phyloP scores from a whole-genome alignment of 1,140 invertebrate genomes.

The Pogonomyrmex barbatus region DNA sequence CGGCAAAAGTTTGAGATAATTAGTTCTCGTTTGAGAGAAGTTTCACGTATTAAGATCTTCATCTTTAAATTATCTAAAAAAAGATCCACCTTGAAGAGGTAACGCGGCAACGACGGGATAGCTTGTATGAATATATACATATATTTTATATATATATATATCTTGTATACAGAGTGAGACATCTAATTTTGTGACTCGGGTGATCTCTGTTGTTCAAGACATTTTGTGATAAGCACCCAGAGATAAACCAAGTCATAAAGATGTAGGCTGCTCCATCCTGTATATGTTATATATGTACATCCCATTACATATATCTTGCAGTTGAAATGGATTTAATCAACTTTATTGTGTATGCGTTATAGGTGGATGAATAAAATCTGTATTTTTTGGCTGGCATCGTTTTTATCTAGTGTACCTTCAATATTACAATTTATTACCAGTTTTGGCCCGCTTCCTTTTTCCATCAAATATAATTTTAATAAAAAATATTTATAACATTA shows the following conservation, averaged over 20 bases:
- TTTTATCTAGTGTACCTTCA: conserved; percentile 77
- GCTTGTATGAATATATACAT: conserved; percentile 21
- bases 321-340: conserved; percentile 79
- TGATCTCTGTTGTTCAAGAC: conserved; percentile 27
- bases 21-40: neutral
- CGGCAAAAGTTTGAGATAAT: neutral
- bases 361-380: conserved; percentile 81
- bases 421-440: conserved; percentile 27
- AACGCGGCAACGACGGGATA: neutral
- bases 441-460: neutral
- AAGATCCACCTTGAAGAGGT: neutral
- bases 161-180: conserved; percentile 30
- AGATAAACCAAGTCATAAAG: conserved; percentile 26
- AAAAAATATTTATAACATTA: no score
- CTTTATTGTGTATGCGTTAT: conserved; percentile 80
- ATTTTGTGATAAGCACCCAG: conserved; percentile 5
- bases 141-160: conserved; percentile 29
- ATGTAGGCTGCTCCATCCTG: neutral
- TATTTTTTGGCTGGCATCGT: conserved; percentile 82
- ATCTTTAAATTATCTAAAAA: neutral
- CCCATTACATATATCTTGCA: conserved; percentile 66
- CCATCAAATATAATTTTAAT: no score
- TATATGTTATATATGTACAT: conserved; percentile 47
- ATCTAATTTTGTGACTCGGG: conserved; percentile 13
- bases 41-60: neutral